These are phyloP conservation scores for Chydorus sphaericus DNA, from an alignment of 2,888 invertebrate species.

Conservation along the genomic window DNA sequence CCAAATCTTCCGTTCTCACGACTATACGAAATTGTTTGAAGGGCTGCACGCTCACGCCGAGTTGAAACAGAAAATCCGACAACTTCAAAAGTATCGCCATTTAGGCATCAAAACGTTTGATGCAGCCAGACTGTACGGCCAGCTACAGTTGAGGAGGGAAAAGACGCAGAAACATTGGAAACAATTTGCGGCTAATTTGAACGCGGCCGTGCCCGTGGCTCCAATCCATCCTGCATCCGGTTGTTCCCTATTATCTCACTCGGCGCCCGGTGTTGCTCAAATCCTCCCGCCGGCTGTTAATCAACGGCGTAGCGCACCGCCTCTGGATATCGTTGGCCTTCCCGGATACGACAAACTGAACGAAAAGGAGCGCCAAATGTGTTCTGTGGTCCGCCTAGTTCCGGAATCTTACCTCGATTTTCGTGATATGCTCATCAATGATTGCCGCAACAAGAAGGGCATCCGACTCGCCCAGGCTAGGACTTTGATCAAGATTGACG, in stretches of 20 bases:
- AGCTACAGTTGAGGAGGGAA: slow-evolving; percentile 42
- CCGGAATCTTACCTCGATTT: slow-evolving; percentile 67
- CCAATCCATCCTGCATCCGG: not conserved
- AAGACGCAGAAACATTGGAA: not conserved
- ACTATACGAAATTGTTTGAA: slow-evolving; percentile 63
- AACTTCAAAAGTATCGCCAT: slow-evolving; percentile 38
- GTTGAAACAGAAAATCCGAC: slow-evolving; percentile 36
- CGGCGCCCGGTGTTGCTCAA: not conserved
- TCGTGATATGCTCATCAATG: slow-evolving; percentile 52
- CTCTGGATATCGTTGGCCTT: slow-evolving; percentile 51
- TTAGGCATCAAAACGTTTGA: slow-evolving; percentile 53
- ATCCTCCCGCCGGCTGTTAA: not conserved
- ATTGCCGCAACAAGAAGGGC: slow-evolving; percentile 58
- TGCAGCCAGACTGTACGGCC: slow-evolving; percentile 46
- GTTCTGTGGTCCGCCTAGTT: slow-evolving; percentile 54
- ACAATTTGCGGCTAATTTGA: not conserved
- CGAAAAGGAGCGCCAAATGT: slow-evolving; percentile 55
- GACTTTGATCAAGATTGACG: slow-evolving; percentile 75
- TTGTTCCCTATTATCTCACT: not conserved
- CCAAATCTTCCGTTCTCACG: slow-evolving; percentile 54
- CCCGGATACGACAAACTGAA: slow-evolving; percentile 63
- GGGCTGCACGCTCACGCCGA: slow-evolving; percentile 55
- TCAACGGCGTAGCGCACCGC: slow-evolving; percentile 31
- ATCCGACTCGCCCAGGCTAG: slow-evolving; percentile 68
- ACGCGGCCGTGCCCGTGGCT: not conserved